Base-by-base conservation (phyloP, 2,113 vertebrate genomes). In the Pyrgilauda ruficollis region DNA sequence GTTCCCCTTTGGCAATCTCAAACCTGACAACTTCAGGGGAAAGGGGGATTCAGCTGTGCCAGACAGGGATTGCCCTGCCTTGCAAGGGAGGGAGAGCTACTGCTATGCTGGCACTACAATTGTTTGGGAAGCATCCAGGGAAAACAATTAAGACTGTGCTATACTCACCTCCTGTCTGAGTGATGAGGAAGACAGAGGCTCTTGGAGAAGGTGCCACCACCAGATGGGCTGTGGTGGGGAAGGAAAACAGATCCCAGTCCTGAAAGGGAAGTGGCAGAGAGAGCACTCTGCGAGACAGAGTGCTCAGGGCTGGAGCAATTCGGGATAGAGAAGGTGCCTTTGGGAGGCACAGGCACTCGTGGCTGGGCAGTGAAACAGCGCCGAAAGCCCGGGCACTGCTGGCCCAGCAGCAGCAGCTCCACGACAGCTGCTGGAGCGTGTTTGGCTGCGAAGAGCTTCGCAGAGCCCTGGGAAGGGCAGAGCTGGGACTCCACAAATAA, bases 321-420 rank as follows among this genome's bases (percentile, higher is more conserved):
- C 55, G 27, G 79, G 41, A 11, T 4, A 15, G 28, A 82, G 72
- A 56, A 62, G 67, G 47, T 46, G 59, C 82, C 53, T 77, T 59
- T 43, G 77, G 17, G 43, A 62, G 30, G 37, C 82, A 35, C 12
- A n/a, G n/a, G 37, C 80, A 35, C 20, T 46, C 24, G 4, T 20
- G 21, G 49, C 83, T 11, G 15, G 24, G 37, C 52, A 52, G 33
- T 13, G 27, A 33, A 9, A 73, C n/a, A 30, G 27, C 0, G 0
- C 37, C 0, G 0, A 81, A 47, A 56, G 26, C 69, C 43, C 1
- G 0, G 43, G 18, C 0, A 0, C 43, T 70, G 17, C 47, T 2
- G 5, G 73, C 68, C 58, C 67, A 46, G 73, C 86, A 67, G 47
- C 0, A 43, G 43, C 50, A 58, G 53, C 84, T 31, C 19, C 30